A percentile compares a stretch with the other conserved stretches of the same genome.
Conservation (phyloP, 2,113 vertebrate genomes). For the Atrichornis clamosus region DNA sequence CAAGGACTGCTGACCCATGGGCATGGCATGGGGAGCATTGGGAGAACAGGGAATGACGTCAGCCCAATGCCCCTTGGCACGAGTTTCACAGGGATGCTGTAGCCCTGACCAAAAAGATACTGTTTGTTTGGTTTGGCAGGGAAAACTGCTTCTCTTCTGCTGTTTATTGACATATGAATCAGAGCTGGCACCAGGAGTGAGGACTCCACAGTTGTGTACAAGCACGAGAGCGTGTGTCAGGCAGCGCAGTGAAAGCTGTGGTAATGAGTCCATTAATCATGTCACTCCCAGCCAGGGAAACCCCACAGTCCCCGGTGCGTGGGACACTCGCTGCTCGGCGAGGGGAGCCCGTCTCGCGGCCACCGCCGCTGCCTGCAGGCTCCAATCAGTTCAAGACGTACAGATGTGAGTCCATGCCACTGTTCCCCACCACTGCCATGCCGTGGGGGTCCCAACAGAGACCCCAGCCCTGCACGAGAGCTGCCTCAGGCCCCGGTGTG, state of each 20-base stretch:
- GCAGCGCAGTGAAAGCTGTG: constrained; percentile 26
- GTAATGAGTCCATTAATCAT: constrained; percentile 41
- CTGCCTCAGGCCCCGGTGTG: rapidly evolving
- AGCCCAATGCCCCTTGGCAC: background rate
- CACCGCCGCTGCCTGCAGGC: rapidly evolving
- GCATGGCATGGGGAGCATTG: rapidly evolving
- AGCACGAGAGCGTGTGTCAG: constrained; percentile 4
- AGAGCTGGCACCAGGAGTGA: constrained; percentile 12
- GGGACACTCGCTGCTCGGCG: background rate
- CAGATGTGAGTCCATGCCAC: rapidly evolving
- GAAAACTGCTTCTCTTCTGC: background rate
- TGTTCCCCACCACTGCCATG: rapidly evolving
- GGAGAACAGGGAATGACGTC: rapidly evolving
- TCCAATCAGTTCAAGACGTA: rapidly evolving
- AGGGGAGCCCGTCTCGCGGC: background rate
- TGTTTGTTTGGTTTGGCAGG: constrained; percentile 44
- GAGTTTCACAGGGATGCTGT: background rate
- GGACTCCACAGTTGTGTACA: background rate
- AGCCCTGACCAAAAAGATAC: background rate
- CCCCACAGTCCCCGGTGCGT: background rate
- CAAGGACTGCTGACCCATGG: rapidly evolving
- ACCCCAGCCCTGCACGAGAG: rapidly evolving
- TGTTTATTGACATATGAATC: constrained; percentile 59
- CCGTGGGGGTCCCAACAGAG: rapidly evolving
- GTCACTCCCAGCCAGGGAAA: background rate